Evolutionary conservation across 37 sponge, comb jelly and placozoan species (phyloP).

Genomic region (Chondrilla cf. caribensis): DNA sequence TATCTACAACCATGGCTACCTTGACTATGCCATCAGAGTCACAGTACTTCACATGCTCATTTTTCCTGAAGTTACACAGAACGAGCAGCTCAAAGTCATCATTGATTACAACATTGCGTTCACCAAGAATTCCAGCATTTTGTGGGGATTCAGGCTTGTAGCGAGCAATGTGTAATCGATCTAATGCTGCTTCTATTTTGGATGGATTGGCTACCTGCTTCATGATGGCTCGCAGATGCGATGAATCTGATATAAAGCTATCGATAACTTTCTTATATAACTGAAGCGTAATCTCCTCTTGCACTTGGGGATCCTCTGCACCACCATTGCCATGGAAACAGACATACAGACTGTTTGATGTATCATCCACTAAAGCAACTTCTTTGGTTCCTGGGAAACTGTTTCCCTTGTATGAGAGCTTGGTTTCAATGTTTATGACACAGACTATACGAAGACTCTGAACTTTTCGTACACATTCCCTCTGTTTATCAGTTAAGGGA

Average conservation of each 20-base stretch:
- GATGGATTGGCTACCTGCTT: neutral
- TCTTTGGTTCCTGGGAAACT: neutral
- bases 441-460: neutral
- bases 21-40: neutral
- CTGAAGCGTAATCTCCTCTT: no score
- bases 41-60: slow-evolving; percentile 13
- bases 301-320: neutral
- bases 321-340: slow-evolving; percentile 5
- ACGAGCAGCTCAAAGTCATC: slow-evolving; percentile 2
- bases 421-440: neutral
- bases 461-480: neutral
- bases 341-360: neutral
- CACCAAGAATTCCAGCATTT: neutral
- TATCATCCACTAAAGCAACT: neutral
- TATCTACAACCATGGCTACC: neutral
- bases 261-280: no score
- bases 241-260: neutral
- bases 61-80: neutral
- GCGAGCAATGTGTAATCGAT: neutral
- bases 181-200: slow-evolving; percentile 9
- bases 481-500: neutral
- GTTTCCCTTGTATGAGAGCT: neutral
- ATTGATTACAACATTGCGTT: neutral
- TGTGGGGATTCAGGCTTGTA: neutral
- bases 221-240: slow-evolving; percentile 3